Percentiles rank a stretch among this genome's conserved stretches.
phyloP scores from a whole-genome alignment of 2,888 invertebrate species.

The Thyatira batis region DNA sequence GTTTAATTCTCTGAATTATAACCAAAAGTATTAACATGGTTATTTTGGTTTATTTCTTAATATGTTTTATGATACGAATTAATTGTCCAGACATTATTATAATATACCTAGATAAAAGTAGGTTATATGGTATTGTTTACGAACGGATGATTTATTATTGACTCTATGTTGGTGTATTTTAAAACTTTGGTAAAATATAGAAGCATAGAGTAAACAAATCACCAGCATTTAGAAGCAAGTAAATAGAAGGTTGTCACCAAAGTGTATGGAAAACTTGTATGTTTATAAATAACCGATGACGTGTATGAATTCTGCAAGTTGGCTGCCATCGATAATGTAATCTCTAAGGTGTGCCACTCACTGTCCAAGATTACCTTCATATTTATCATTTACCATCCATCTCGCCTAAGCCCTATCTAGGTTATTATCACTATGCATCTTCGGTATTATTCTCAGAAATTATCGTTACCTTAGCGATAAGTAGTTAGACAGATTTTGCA shows the following conservation, averaged over 20 bases:
- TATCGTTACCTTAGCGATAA: slow-evolving; percentile 9
- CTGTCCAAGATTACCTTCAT: slow-evolving; percentile 31
- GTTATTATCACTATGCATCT: slow-evolving; percentile 35
- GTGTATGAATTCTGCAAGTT: slow-evolving; percentile 26
- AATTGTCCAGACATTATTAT: too few species aligned
- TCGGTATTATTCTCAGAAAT: slow-evolving; percentile 34
- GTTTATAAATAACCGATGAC: slow-evolving; percentile 49
- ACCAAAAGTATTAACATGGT: too few species aligned
- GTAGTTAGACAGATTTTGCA: background rate
- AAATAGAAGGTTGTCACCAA: slow-evolving; percentile 22
- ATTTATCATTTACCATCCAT: slow-evolving; percentile 35
- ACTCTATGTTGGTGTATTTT: too few species aligned
- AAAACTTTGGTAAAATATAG: too few species aligned
- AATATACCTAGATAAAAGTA: too few species aligned
- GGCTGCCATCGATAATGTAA: slow-evolving; percentile 42
- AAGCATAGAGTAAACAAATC: too few species aligned
- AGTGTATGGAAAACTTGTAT: slow-evolving; percentile 38
- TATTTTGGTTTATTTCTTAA: too few species aligned
- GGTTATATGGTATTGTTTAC: too few species aligned
- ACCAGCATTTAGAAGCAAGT: slow-evolving; percentile 12
- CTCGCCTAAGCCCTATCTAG: slow-evolving; percentile 27
- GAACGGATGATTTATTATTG: too few species aligned
- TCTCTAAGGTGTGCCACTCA: slow-evolving; percentile 47
- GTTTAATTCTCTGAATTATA: too few species aligned
- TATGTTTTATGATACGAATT: too few species aligned